Base-by-base conservation (phyloP, 2,888 invertebrate genomes). In the Himalopsyche tibetana region DNA sequence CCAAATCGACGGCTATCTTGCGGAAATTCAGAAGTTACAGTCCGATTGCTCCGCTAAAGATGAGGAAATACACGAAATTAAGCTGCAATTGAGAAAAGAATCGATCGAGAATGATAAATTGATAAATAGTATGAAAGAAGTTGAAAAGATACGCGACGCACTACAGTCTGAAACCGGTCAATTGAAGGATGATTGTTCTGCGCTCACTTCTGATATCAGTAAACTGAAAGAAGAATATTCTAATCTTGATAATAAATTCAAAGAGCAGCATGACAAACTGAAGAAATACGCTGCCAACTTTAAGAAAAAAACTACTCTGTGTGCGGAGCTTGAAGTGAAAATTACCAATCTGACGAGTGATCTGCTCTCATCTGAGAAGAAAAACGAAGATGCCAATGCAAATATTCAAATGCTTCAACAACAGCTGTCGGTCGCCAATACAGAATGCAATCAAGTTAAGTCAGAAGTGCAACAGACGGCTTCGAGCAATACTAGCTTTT, bases 221-320 rank as follows among this genome's bases (percentile, higher is more conserved):
- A 89, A 92, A 40, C 89, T 90, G 56, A 91, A 92, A 28, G 94
- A 94, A 89, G 91, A 91, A 19, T 89, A 91, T 63, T 91, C 89
- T 2, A 91, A 92, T 17, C 89, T 95, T 1, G 95, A 95, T 89
- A 92, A 90, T 9, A 96, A 95, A 90, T 94, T 95, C 89, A 95
- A 95, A 89, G 95, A 95, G 83, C 94, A 96, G 88, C 91, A 96
- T 84, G 96, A 96, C 85, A 97, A 96, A 91, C 93, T 96, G 90
- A 97, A 96, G 90, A 96, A 96, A 90, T 94, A 96, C 89, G 97
- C 96, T 0, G 94, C 95, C 0, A 96, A 94, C 90, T 92, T 97
- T 12, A 97, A 96, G 90, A 96, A 96, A 90, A 96, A 96, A 90
- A 93, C 94, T 0, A 90, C 92, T 0, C 93, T 95, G 88, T 95